A percentile compares a stretch with the other conserved stretches of the same genome.
phyloP scores from a whole-genome alignment of 2,113 vertebrate species.

The Campylomormyrus tamandua region DNA sequence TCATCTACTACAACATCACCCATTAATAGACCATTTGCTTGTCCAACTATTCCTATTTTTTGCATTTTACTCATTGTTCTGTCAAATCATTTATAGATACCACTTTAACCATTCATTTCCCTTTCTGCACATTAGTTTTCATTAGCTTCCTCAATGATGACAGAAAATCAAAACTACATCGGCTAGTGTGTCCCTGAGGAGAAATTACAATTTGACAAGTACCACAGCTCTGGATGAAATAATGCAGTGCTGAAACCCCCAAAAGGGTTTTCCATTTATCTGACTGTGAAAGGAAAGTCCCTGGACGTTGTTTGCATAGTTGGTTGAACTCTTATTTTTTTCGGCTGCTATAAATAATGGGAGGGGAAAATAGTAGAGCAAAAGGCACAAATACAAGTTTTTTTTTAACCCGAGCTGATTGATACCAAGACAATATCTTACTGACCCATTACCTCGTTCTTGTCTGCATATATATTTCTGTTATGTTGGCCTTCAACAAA shows the following conservation, averaged over 20 bases:
- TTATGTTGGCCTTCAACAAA: not conserved
- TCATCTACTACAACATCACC: conserved; percentile 22
- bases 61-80: conserved; percentile 33
- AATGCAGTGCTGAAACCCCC: conserved; percentile 36
- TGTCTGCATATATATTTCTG: conserved; percentile 1
- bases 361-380: not conserved
- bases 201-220: conserved; percentile 39
- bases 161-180: conserved; percentile 42
- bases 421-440: not conserved
- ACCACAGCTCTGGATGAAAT: conserved; percentile 39
- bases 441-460: not conserved
- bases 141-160: conserved; percentile 38
- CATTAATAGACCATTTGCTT: conserved; percentile 16
- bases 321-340: not conserved
- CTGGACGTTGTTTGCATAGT: conserved; percentile 6
- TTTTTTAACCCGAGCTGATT: not conserved
- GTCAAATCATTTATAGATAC: conserved; percentile 38
- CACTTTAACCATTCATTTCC: conserved; percentile 46
- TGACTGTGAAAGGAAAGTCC: conserved; percentile 8
- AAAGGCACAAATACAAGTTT: not conserved
- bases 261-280: conserved; percentile 28
- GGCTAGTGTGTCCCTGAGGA: conserved; percentile 33
- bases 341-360: not conserved
- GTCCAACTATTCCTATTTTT: conserved; percentile 17
- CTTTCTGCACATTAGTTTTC: conserved; percentile 40